Evolutionary conservation across 2,797 vertebrate species (phyloP), one percentile per base, ranked within the genome.

Genomic region (Potorous gilbertii): DNA sequence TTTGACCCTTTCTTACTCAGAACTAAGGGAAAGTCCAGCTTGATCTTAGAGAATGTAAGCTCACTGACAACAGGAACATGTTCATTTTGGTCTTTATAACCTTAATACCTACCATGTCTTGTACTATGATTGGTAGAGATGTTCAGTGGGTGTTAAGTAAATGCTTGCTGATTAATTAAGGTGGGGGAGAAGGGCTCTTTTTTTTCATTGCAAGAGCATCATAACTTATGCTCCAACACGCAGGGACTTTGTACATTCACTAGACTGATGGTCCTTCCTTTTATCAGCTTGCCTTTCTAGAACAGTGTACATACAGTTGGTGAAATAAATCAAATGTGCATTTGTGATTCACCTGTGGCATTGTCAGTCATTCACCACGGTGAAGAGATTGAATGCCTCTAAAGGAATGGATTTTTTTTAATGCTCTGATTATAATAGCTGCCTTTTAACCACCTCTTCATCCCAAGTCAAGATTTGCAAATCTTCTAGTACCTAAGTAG

Each of bases 331-430:
- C 29, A 46, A 87, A 74, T 27, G 29, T 31, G 12, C 3, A 87
- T 54, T 92, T 96, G 62, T 91, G 90, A 12, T 95, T 94, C 54
- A 34, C 91, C 91, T 90, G n/a, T 81, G 66, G 91, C 16, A 54
- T 94, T 62, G 31, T n/a, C 54, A 94, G 55, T 90, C 46, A 3
- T 96, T 27, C 50, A 91, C 46, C 29, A 52, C 0, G n/a, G 10
- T 18, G 2, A 52, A 74, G 62, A 66, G 31, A 55, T n/a, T 54
- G 54, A 94, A 0, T 91, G 81, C 90, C 62, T 91, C 8, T 24
- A 40, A 81, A 81, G 21, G n/a, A 2, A 81, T 81, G n/a, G 2
- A 81, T 81, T 81, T 81, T n/a, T 81, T 21, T 21, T 2, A 81
- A 21, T 92, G 34, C 56, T 93, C 52, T 81, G 40, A 16, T 81